phyloP scores from a whole-genome alignment of 1,140 invertebrate genomes.

The Aradophagus sp. region DNA sequence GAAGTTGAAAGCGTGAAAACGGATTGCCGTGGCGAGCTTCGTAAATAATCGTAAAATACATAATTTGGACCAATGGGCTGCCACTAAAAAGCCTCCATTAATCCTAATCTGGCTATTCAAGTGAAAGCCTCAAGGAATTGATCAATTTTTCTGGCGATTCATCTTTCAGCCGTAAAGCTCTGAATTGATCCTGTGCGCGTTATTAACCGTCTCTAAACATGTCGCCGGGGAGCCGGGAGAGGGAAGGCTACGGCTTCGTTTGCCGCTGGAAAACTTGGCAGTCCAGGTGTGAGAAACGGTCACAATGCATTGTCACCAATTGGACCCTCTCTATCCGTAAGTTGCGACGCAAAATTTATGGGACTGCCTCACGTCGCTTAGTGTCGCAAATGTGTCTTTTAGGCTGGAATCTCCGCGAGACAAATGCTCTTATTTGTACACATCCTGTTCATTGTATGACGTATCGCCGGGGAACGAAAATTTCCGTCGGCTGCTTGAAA shows the following conservation, averaged over 20 bases:
- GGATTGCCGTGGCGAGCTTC: slow-evolving; percentile 13
- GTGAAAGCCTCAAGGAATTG: slow-evolving; percentile 44
- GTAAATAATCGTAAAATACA: slow-evolving; percentile 47
- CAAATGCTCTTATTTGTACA: slow-evolving; percentile 76
- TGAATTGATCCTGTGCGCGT: slow-evolving; percentile 15
- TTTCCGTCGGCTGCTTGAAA: slow-evolving; percentile 2
- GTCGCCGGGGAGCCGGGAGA: slow-evolving; percentile 9
- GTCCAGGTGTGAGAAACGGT: slow-evolving; percentile 66
- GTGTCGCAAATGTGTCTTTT: slow-evolving; percentile 68
- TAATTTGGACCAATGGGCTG: slow-evolving; percentile 29
- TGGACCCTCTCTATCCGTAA: slow-evolving; percentile 52
- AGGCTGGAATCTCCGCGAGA: slow-evolving; percentile 68
- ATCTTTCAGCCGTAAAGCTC: slow-evolving; percentile 9
- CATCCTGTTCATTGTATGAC: slow-evolving; percentile 73
- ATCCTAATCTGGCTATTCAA: slow-evolving; percentile 54
- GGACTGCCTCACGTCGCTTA: slow-evolving; percentile 61
- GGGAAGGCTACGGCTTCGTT: too few relatives aligned
- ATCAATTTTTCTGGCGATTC: slow-evolving; percentile 51
- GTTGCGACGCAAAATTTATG: slow-evolving; percentile 48
- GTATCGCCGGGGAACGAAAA: slow-evolving; percentile 54
- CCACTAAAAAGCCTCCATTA: slow-evolving; percentile 45
- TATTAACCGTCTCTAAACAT: slow-evolving; percentile 54
- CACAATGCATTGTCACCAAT: slow-evolving; percentile 68
- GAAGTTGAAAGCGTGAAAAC: slow-evolving; percentile 35
- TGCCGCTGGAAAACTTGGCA: slow-evolving; percentile 35